phyloP scores from a whole-genome alignment of 1,140 invertebrate species.

The Drosophila neocordata region DNA sequence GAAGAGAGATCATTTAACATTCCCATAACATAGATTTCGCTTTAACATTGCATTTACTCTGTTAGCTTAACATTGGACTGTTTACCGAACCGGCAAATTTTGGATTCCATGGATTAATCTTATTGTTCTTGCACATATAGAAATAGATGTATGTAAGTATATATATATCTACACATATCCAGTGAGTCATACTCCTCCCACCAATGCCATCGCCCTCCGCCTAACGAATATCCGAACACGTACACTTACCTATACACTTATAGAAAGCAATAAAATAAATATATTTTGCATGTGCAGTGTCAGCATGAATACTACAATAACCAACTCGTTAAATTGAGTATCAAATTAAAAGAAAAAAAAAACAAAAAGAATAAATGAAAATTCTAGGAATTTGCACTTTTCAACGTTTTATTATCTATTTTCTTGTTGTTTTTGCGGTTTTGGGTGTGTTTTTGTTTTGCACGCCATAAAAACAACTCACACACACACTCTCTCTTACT shows the following conservation, averaged over 20 bases:
- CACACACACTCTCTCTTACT: background rate
- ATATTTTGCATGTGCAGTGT: slow-evolving; percentile 5
- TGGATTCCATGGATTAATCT: background rate
- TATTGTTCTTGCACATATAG: background rate
- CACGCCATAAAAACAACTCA: slow-evolving; percentile 21
- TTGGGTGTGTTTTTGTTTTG: slow-evolving; percentile 50
- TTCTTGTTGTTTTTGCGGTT: background rate
- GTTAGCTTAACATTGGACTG: background rate
- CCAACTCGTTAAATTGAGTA: background rate
- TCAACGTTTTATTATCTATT: background rate
- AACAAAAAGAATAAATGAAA: background rate
- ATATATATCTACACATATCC: background rate
- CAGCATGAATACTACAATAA: background rate
- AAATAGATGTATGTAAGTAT: background rate
- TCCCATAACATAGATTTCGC: background rate
- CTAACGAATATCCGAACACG: background rate
- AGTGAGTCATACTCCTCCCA: slow-evolving; percentile 5
- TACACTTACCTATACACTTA: background rate
- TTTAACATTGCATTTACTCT: background rate
- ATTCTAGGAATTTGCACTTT: slow-evolving; percentile 5
- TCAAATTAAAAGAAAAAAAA: background rate
- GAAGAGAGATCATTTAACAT: background rate
- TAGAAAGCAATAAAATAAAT: background rate
- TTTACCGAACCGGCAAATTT: slow-evolving; percentile 4
- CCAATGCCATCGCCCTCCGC: background rate